Conservation (phyloP, 1,140 invertebrate species). For the Eueides isabella region DNA sequence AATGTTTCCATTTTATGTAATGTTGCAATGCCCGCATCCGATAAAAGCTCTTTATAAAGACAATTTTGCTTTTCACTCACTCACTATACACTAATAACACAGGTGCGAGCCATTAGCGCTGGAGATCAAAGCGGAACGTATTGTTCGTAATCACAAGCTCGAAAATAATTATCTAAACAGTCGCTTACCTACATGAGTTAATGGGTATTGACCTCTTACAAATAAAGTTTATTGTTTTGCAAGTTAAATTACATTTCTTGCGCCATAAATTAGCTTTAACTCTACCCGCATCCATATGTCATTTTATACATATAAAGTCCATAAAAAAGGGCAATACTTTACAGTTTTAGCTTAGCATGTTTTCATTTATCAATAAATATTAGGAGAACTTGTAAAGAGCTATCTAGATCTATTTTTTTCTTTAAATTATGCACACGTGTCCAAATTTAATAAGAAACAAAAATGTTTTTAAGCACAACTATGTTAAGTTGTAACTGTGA, state of each 20-base stretch:
- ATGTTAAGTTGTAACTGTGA: too few species aligned
- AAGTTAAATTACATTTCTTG: background rate
- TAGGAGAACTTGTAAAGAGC: too few species aligned
- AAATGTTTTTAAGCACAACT: too few species aligned
- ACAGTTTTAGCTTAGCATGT: too few species aligned
- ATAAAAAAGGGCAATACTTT: too few species aligned
- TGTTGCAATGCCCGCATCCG: conserved; percentile 18
- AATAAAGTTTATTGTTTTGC: background rate
- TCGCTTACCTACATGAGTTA: conserved; percentile 19
- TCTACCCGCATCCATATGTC: background rate
- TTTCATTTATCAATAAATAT: too few species aligned
- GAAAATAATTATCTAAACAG: conserved; percentile 48
- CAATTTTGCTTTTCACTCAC: conserved; percentile 35
- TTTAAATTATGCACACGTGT: too few species aligned
- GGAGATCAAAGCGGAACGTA: conserved; percentile 55
- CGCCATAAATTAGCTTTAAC: background rate
- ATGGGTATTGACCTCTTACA: background rate
- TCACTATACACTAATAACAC: conserved; percentile 38
- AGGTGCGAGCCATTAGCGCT: conserved; percentile 41
- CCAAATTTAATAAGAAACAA: too few species aligned
- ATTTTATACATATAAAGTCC: background rate
- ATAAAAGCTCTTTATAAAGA: conserved; percentile 34
- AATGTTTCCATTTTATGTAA: conserved; percentile 9
- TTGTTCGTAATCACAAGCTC: conserved; percentile 54
- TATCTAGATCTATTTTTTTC: too few species aligned